A percentile compares a stretch with the other conserved stretches of the same genome.
These are phyloP conservation scores for Volucella inanis DNA, from an alignment of 2,888 invertebrate genomes.

Conservation along the genomic window DNA sequence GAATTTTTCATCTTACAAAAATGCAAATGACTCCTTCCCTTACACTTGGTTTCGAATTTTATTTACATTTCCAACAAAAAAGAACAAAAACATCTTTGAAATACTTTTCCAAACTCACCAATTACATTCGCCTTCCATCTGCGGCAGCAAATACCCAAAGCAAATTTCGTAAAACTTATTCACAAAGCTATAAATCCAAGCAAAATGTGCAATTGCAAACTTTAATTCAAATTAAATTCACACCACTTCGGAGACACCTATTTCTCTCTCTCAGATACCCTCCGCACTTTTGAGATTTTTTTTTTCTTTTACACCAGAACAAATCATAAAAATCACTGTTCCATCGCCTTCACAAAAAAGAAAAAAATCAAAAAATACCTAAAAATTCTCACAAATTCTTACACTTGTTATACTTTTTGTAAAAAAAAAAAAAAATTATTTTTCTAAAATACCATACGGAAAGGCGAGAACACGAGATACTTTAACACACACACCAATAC, in stretches of 20 bases:
- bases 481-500: constrained; percentile 24
- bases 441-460: constrained; percentile 41
- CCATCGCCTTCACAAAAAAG: background rate
- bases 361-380: background rate
- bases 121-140: constrained; percentile 29
- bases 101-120: constrained; percentile 39
- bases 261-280: background rate
- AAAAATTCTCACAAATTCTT: constrained; percentile 26
- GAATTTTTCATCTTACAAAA: constrained; percentile 52
- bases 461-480: constrained; percentile 18
- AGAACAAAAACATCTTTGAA: background rate
- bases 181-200: constrained; percentile 33
- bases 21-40: constrained; percentile 55
- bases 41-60: constrained; percentile 16
- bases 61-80: background rate
- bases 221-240: constrained; percentile 23
- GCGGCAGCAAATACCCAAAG: constrained; percentile 1
- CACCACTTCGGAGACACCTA: background rate
- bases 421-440: constrained; percentile 3
- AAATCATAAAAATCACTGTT: constrained; percentile 51
- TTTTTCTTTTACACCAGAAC: background rate
- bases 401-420: constrained; percentile 13
- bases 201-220: background rate
- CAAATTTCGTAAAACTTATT: constrained; percentile 20
- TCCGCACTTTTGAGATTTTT: constrained; percentile 26